These are phyloP conservation scores for Bombus difficillimus DNA, from an alignment of 1,140 invertebrate species.

Conservation along the genomic window DNA sequence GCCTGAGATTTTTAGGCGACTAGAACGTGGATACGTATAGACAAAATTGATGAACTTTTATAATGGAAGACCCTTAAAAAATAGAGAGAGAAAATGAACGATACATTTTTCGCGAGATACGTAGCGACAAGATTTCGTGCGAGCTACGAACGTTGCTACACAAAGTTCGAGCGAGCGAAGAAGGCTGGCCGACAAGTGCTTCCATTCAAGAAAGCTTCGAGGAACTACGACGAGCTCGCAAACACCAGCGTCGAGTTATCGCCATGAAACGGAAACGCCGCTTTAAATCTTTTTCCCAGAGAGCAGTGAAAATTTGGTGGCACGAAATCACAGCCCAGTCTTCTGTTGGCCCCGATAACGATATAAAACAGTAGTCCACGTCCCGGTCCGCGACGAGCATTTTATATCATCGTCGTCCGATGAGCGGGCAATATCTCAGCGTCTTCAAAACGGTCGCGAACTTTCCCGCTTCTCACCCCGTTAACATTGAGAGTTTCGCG, in stretches of 20 bases:
- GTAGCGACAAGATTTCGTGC: background rate
- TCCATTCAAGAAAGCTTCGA: background rate
- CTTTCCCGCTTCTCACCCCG: constrained; percentile 59
- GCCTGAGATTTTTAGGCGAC: background rate
- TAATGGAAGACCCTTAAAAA: background rate
- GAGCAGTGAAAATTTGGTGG: background rate
- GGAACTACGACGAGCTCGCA: background rate
- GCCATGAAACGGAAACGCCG: background rate
- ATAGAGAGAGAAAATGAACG: background rate
- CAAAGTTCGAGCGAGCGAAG: background rate
- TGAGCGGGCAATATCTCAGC: constrained; percentile 57
- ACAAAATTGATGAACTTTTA: background rate
- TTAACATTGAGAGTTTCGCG: constrained; percentile 58
- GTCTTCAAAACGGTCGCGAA: constrained; percentile 41
- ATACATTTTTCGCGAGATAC: background rate
- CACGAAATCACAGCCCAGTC: background rate
- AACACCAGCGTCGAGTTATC: background rate
- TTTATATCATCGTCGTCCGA: constrained; percentile 55
- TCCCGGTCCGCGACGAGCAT: constrained; percentile 32
- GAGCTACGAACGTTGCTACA: background rate
- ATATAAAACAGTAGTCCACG: constrained; percentile 48
- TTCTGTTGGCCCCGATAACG: constrained; percentile 19
- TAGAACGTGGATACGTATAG: no score
- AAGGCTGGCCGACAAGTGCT: background rate
- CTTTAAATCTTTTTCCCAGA: constrained; percentile 16